Conservation (phyloP, 2,888 invertebrate genomes). For the Macrosiphum euphorbiae region DNA sequence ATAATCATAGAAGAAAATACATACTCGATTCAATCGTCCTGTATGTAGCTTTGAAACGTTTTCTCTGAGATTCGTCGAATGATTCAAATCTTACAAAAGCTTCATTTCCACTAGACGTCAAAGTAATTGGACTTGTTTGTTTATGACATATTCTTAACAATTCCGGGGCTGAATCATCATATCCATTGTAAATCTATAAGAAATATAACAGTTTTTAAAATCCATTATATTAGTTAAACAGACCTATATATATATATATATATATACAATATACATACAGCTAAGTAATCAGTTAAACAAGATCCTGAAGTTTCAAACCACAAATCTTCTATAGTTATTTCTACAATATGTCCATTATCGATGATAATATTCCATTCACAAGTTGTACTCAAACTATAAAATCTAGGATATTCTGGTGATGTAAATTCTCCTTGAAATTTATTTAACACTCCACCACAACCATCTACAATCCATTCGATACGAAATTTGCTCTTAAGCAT, state of each 20-base stretch:
- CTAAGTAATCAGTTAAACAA: slow-evolving; percentile 77
- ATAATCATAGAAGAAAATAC: slow-evolving; percentile 60
- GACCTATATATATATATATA: too few relatives aligned
- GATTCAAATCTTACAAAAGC: slow-evolving; percentile 80
- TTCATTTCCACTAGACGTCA: slow-evolving; percentile 78
- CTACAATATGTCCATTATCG: slow-evolving; percentile 73
- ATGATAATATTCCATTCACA: slow-evolving; percentile 86
- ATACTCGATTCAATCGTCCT: slow-evolving; percentile 73
- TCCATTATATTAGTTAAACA: neutral
- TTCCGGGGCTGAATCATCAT: slow-evolving; percentile 74
- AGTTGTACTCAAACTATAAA: slow-evolving; percentile 66
- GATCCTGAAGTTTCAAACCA: slow-evolving; percentile 74
- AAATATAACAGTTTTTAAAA: slow-evolving; percentile 68
- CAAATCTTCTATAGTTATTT: slow-evolving; percentile 77
- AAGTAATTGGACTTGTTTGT: slow-evolving; percentile 69
- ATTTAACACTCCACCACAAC: slow-evolving; percentile 77
- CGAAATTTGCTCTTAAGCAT: slow-evolving; percentile 72
- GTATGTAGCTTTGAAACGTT: slow-evolving; percentile 78
- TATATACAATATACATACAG: slow-evolving; percentile 70
- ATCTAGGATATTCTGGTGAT: slow-evolving; percentile 70
- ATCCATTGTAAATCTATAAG: slow-evolving; percentile 77
- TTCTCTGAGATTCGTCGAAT: slow-evolving; percentile 74
- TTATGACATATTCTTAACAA: slow-evolving; percentile 77
- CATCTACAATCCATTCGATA: slow-evolving; percentile 79
- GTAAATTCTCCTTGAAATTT: slow-evolving; percentile 74